These are phyloP conservation scores for Graptemys geographica DNA, from an alignment of 2,797 vertebrate species.

Conservation along the genomic window DNA sequence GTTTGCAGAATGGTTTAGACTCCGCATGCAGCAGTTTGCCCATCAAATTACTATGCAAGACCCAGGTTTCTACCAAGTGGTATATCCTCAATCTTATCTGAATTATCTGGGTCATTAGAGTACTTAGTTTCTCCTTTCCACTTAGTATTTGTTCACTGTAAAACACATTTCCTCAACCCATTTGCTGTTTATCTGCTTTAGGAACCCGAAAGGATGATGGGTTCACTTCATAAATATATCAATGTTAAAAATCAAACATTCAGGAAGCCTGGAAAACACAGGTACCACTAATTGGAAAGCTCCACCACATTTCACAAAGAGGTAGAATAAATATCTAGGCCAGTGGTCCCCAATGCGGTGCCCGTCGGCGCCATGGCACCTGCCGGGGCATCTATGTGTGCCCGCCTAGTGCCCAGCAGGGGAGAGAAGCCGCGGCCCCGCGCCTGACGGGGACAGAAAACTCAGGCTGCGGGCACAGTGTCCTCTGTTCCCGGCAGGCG, in stretches of 20 bases:
- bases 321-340: background rate
- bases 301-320: background rate
- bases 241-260: background rate
- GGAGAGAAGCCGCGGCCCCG: too few species aligned
- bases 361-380: too few species aligned
- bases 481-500: too few species aligned
- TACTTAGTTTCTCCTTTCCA: background rate
- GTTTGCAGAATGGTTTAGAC: background rate
- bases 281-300: fast-evolving
- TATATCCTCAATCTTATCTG: background rate
- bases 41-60: background rate
- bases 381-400: too few species aligned
- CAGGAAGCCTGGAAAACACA: background rate
- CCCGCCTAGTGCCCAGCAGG: too few species aligned
- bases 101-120: slow-evolving; percentile 12
- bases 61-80: background rate
- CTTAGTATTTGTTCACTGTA: background rate
- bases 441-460: too few species aligned
- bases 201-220: background rate
- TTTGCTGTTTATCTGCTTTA: background rate
- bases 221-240: background rate
- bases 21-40: background rate
- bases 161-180: background rate
- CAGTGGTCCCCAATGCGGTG: too few species aligned
- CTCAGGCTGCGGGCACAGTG: too few species aligned